These are phyloP conservation scores for Caenorhabditis macrosperma DNA, from an alignment of 2,888 invertebrate genomes.

Conservation along the genomic window DNA sequence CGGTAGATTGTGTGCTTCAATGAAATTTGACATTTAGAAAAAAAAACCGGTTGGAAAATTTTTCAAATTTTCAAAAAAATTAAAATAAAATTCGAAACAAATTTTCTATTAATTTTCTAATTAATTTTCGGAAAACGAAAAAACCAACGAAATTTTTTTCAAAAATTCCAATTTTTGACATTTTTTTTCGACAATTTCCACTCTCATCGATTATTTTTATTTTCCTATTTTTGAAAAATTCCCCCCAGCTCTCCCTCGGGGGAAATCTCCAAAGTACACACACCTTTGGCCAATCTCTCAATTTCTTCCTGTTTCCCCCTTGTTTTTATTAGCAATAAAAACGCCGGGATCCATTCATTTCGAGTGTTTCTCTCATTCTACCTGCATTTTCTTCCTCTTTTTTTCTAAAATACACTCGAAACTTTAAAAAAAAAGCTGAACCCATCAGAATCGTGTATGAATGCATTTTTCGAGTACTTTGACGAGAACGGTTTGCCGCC, in stretches of 20 bases:
- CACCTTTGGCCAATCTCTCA: too few species aligned
- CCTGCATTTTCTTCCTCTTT: too few species aligned
- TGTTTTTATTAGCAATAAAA: too few species aligned
- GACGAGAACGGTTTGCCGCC: slow-evolving; percentile 53
- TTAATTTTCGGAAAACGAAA: background rate
- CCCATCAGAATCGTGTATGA: slow-evolving; percentile 27
- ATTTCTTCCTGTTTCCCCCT: too few species aligned
- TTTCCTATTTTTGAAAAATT: background rate
- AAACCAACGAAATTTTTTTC: slow-evolving; percentile 2
- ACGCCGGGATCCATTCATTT: too few species aligned
- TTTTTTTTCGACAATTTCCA: background rate
- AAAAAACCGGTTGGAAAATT: background rate
- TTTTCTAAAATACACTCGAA: too few species aligned
- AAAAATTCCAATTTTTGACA: background rate
- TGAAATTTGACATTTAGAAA: background rate
- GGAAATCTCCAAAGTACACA: too few species aligned
- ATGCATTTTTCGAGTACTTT: slow-evolving; percentile 62
- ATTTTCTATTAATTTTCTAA: too few species aligned
- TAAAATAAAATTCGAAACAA: too few species aligned
- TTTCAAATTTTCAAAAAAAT: background rate
- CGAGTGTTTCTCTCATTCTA: too few species aligned
- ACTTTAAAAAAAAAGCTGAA: background rate
- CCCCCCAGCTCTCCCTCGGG: background rate
- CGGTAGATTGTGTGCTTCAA: too few species aligned
- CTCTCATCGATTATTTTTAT: background rate